Evolutionary conservation across 2,113 vertebrate genomes (phyloP), one percentile per base, ranked within the genome.

Genomic region (Eudyptes chrysolophus): DNA sequence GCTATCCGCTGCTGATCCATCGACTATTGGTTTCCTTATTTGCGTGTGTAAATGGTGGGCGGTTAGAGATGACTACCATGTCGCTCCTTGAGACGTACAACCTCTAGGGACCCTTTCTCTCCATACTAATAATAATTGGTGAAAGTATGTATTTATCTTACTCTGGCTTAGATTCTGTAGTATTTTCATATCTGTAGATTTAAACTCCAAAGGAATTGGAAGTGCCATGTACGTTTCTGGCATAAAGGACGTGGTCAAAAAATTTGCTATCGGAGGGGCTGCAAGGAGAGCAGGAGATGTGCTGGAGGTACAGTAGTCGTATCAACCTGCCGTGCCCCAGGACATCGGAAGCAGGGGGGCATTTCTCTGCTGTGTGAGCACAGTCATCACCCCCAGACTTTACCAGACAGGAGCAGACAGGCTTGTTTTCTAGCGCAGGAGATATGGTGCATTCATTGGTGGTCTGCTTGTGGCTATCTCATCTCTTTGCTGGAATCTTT

Each of bases 51-150:
- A n/a, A 6, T 46, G 22, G 20, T 62, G 19, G 22, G 62, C 4
- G 3, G 22, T 58, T 51, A 48, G 64, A 51, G 26, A 15, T 60
- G 62, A 30, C 60, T 32, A 0, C 13, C 0, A 0, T 7, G 16
- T 21, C 1, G 1, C 55, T 89, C 77, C 65, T 55, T 36, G 69
- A 30, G 48, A 16, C 2, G 1, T 40, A 7, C 40, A 62, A 11
- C 46, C 49, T 49, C 11, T 24, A 11, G 70, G 25, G 61, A 6
- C 30, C 60, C 6, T 2, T 69, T 93, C 71, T 62, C 4, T 49
- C 54, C 19, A 1, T 46, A 3, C 32, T 58, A 5, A 49, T 58
- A 5, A 49, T 44, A 25, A 11, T 11, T 16, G 49, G 1, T 49
- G 38, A 13, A 54, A 20, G 29, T 17, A 0, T 1, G 3, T 15